Conservation (phyloP, 2,888 invertebrate species). For the Pyrrhosoma nymphula region DNA sequence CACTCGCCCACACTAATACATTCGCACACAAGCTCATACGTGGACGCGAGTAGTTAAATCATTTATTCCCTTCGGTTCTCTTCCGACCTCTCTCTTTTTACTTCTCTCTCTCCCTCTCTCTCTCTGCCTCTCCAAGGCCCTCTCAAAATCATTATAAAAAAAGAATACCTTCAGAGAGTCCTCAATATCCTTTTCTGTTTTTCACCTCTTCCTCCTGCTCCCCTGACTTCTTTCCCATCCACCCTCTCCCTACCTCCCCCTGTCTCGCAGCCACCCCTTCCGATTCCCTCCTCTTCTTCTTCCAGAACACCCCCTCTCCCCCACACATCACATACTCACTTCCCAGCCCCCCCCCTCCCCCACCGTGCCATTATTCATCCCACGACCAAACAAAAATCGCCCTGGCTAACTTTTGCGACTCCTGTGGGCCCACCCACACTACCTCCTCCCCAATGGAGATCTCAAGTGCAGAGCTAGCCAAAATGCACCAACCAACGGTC, state of each 20-base stretch:
- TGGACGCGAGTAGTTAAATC: conserved; percentile 45
- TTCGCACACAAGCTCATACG: background rate
- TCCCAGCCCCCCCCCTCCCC: no score
- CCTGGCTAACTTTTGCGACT: conserved; percentile 58
- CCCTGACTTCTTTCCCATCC: background rate
- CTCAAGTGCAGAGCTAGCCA: conserved; percentile 51
- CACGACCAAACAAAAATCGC: conserved; percentile 63
- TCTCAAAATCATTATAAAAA: conserved; percentile 8
- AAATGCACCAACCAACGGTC: conserved; percentile 64
- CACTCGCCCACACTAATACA: background rate
- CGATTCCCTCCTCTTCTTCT: background rate
- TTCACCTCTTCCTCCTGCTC: background rate
- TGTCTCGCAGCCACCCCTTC: background rate
- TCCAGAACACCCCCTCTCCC: conserved; percentile 12
- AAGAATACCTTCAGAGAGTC: background rate
- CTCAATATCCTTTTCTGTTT: background rate
- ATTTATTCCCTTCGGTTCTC: conserved; percentile 39
- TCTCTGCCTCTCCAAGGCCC: background rate
- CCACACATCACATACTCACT: background rate
- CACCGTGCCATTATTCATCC: conserved; percentile 20
- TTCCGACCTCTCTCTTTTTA: background rate
- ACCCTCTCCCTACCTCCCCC: background rate
- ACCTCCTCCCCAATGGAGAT: background rate
- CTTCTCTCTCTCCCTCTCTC: background rate
- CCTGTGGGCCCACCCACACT: background rate